Evolutionary conservation across 2,888 invertebrate genomes (phyloP).

Genomic region (Catocala sponsa): DNA sequence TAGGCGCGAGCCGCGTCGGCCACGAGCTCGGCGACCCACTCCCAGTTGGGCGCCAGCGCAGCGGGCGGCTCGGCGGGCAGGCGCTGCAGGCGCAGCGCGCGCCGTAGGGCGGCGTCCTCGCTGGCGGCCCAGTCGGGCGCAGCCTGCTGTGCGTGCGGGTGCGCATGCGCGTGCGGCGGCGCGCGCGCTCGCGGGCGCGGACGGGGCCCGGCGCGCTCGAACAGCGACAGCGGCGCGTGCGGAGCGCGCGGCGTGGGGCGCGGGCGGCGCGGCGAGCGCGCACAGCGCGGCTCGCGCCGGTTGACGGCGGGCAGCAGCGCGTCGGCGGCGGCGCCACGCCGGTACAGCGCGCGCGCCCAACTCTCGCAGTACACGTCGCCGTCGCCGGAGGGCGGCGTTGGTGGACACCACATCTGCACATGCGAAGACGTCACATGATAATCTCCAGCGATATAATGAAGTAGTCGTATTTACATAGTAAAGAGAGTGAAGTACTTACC

Average conservation of each 20-base stretch:
- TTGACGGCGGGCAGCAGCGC: slow-evolving; percentile 90
- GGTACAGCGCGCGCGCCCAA: slow-evolving; percentile 95
- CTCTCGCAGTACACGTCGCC: slow-evolving; percentile 97
- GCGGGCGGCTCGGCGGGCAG: slow-evolving; percentile 90
- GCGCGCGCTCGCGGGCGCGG: slow-evolving; percentile 89
- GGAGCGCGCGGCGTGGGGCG: slow-evolving; percentile 91
- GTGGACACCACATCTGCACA: slow-evolving; percentile 97
- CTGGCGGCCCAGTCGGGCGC: slow-evolving; percentile 96
- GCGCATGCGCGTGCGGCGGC: slow-evolving; percentile 91
- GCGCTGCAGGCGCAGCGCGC: slow-evolving; percentile 92
- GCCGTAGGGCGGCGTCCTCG: slow-evolving; percentile 96
- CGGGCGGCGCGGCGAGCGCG: slow-evolving; percentile 84
- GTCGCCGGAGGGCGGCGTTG: slow-evolving; percentile 98
- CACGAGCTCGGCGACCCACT: slow-evolving; percentile 96
- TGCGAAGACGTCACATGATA: no score
- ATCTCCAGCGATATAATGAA: no score
- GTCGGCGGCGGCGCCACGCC: slow-evolving; percentile 91
- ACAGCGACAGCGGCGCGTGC: slow-evolving; percentile 91
- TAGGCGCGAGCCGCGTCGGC: slow-evolving; percentile 95
- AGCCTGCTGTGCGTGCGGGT: slow-evolving; percentile 89
- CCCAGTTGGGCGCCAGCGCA: slow-evolving; percentile 98
- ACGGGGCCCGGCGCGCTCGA: slow-evolving; percentile 87
- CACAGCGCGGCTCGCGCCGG: slow-evolving; percentile 89
- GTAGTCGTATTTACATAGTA: neutral
- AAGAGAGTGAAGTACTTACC: slow-evolving; percentile 87